Evolutionary conservation across 2,113 vertebrate species (phyloP).

Genomic region (Mormyrus iriodes): DNA sequence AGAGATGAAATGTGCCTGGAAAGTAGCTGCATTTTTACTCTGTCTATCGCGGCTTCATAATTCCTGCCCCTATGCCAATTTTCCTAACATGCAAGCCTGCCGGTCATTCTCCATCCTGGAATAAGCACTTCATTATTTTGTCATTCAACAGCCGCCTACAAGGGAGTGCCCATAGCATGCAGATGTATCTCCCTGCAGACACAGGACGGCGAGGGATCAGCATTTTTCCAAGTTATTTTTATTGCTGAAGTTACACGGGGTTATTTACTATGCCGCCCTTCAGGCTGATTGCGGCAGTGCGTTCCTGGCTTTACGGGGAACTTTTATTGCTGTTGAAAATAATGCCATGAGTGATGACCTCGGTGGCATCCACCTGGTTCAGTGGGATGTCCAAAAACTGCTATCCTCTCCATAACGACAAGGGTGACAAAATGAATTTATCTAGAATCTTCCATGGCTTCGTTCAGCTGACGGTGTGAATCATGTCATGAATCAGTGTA

Average conservation of each 20-base stretch:
- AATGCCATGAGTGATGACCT: constrained; percentile 42
- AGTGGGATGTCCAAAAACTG: constrained; percentile 27
- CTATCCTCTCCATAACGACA: constrained; percentile 32
- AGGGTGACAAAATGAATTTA: constrained; percentile 55
- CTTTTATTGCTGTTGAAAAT: constrained; percentile 42
- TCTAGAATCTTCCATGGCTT: constrained; percentile 43
- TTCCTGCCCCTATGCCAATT: background rate
- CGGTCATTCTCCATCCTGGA: background rate
- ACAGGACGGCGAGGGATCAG: constrained; percentile 19
- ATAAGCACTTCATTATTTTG: constrained; percentile 6
- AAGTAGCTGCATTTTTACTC: background rate
- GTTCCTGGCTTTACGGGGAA: constrained; percentile 31
- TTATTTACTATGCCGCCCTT: background rate
- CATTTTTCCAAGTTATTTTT: constrained; percentile 37
- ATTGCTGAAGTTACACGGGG: background rate
- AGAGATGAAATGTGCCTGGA: background rate
- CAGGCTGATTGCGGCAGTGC: constrained; percentile 16
- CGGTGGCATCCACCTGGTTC: constrained; percentile 22
- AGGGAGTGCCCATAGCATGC: background rate
- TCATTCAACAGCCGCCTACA: background rate
- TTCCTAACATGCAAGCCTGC: background rate
- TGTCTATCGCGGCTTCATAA: background rate
- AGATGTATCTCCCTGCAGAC: constrained; percentile 33
- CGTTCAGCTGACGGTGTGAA: constrained; percentile 58
- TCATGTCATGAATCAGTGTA: constrained; percentile 62